Percentiles rank a stretch among this genome's conserved stretches.
phyloP scores from a whole-genome alignment of 2,888 invertebrate genomes.

The Drosophila infuscata region DNA sequence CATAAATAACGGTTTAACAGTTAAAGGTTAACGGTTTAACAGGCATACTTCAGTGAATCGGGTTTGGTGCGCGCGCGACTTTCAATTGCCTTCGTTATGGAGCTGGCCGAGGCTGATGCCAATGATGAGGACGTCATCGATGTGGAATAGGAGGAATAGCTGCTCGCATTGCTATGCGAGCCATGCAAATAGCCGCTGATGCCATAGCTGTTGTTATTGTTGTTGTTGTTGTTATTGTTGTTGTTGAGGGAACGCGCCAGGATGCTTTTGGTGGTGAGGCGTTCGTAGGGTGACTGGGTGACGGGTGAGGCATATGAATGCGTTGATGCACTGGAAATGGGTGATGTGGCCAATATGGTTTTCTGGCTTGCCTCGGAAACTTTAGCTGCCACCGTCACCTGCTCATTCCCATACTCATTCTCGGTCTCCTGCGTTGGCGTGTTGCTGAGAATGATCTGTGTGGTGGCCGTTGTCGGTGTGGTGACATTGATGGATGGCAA shows the following conservation, averaged over 20 bases:
- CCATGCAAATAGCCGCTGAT: slow-evolving; percentile 77
- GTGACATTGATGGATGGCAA: slow-evolving; percentile 79
- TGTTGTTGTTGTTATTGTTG: slow-evolving; percentile 13
- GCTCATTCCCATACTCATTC: not conserved
- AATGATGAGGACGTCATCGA: slow-evolving; percentile 68
- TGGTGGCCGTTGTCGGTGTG: slow-evolving; percentile 78
- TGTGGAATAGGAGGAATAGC: slow-evolving; percentile 72
- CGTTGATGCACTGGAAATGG: slow-evolving; percentile 54
- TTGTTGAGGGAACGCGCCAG: slow-evolving; percentile 64
- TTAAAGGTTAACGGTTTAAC: slow-evolving; percentile 23
- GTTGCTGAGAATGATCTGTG: slow-evolving; percentile 72
- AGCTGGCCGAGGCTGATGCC: slow-evolving; percentile 51
- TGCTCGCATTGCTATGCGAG: slow-evolving; percentile 58
- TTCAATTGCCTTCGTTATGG: slow-evolving; percentile 70
- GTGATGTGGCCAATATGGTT: slow-evolving; percentile 24
- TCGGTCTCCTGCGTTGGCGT: slow-evolving; percentile 41
- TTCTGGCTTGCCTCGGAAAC: not conserved
- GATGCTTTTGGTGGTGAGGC: slow-evolving; percentile 77
- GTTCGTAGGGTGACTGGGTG: slow-evolving; percentile 69
- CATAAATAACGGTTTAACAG: slow-evolving; percentile 38
- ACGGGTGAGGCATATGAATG: slow-evolving; percentile 67
- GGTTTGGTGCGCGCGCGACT: slow-evolving; percentile 83
- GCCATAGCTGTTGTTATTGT: slow-evolving; percentile 53
- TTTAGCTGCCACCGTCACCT: slow-evolving; percentile 4
- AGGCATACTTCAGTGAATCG: slow-evolving; percentile 84